Conservation (phyloP, 1,140 invertebrate genomes). For the Bombus cullumanus region DNA sequence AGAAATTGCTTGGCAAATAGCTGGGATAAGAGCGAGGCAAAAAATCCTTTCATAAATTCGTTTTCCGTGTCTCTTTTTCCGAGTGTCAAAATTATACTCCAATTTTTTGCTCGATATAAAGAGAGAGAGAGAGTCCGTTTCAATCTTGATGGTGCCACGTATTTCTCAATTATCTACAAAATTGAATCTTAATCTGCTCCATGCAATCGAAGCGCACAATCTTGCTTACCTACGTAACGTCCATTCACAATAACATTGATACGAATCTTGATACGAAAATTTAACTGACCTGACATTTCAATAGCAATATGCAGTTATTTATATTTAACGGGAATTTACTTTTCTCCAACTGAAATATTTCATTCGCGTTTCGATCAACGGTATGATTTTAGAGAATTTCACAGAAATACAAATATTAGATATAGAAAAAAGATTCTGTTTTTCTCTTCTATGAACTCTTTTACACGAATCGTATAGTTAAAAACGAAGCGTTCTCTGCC, state of each 20-base stretch:
- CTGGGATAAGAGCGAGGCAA: slow-evolving; percentile 15
- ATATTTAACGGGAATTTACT: background rate
- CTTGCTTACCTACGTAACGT: slow-evolving; percentile 15
- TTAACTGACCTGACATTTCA: background rate
- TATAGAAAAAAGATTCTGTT: background rate
- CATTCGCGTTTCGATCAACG: background rate
- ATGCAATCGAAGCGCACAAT: background rate
- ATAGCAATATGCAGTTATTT: background rate
- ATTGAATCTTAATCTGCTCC: slow-evolving; percentile 28
- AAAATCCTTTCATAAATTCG: slow-evolving; percentile 21
- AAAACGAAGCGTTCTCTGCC: too few species aligned
- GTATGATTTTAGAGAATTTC: background rate
- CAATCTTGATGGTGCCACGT: slow-evolving; percentile 8
- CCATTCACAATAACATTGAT: slow-evolving; percentile 3
- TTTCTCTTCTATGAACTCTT: background rate
- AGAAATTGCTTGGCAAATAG: slow-evolving; percentile 32
- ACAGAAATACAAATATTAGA: background rate
- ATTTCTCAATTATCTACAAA: slow-evolving; percentile 28
- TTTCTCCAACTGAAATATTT: background rate
- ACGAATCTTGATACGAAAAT: slow-evolving; percentile 14
- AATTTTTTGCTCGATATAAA: slow-evolving; percentile 7
- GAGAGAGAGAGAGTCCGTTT: background rate
- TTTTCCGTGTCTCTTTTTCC: background rate
- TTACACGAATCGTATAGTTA: background rate
- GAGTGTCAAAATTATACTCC: slow-evolving; percentile 32